phyloP scores from a whole-genome alignment of 2,888 invertebrate species.

The Eulithis testata region DNA sequence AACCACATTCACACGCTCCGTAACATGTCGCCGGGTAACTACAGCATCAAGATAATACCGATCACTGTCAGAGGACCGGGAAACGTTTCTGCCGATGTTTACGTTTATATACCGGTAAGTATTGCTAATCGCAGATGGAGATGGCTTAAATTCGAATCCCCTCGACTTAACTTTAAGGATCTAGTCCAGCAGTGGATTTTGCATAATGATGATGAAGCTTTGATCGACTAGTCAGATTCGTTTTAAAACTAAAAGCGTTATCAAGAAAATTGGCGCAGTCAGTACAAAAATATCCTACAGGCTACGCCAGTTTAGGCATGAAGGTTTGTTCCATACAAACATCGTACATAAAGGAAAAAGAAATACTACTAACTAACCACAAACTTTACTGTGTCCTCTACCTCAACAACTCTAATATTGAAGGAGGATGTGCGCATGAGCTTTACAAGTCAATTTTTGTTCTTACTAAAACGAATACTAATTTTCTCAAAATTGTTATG shows the following conservation, averaged over 20 bases:
- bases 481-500: constrained; percentile 23
- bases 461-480: constrained; percentile 16
- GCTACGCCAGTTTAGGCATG: neutral
- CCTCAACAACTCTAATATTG: neutral
- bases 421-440: neutral
- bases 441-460: neutral
- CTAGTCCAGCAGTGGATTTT: no score
- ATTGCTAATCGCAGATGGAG: neutral
- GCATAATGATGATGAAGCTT: no score
- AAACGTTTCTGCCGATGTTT: constrained; percentile 82
- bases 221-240: no score
- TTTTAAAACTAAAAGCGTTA: neutral
- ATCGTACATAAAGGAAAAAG: neutral
- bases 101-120: constrained; percentile 86
- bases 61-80: constrained; percentile 91
- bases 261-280: constrained; percentile 1
- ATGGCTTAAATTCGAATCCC: no score
- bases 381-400: no score
- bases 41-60: constrained; percentile 90
- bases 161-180: no score
- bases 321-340: neutral
- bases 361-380: neutral
- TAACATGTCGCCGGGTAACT: constrained; percentile 90
- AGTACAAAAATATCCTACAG: neutral
- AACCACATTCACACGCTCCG: constrained; percentile 80